Conservation (phyloP, 2,888 invertebrate species). For the Acleris sparsana region DNA sequence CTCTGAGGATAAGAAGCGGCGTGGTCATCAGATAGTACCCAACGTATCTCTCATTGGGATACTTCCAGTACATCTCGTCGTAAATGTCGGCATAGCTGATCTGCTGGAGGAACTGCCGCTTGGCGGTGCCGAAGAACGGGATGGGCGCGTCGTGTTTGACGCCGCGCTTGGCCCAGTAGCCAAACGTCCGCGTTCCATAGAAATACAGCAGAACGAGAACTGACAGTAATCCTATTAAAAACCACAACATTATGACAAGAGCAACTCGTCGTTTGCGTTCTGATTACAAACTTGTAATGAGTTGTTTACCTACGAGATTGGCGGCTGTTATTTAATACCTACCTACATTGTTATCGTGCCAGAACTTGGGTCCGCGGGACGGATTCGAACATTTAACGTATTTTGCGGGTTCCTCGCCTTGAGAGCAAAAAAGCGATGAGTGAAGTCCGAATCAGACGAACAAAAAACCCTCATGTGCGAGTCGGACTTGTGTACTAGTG, state of each 20-base stretch:
- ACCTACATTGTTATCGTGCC: too few relatives aligned
- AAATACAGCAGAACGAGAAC: conserved; percentile 33
- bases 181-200: conserved; percentile 37
- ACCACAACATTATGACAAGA: conserved; percentile 4
- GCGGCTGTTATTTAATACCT: too few relatives aligned
- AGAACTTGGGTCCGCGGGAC: too few relatives aligned
- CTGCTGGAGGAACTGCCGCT: conserved; percentile 22
- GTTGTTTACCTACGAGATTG: too few relatives aligned
- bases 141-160: conserved; percentile 40
- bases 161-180: conserved; percentile 40
- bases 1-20: conserved; percentile 41
- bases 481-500: too few relatives aligned
- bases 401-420: too few relatives aligned
- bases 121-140: conserved; percentile 40
- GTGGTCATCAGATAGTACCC: conserved; percentile 36
- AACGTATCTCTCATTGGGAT: conserved; percentile 40
- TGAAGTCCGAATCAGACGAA: too few relatives aligned
- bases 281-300: too few relatives aligned
- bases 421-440: too few relatives aligned
- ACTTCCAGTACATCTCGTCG: conserved; percentile 39
- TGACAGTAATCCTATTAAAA: background rate
- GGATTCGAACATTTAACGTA: too few relatives aligned
- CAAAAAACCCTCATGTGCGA: too few relatives aligned
- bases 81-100: conserved; percentile 36
- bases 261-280: too few relatives aligned